Evolutionary conservation across 1,140 invertebrate genomes (phyloP), one percentile per base, ranked within the genome.

Genomic region (Mylabris phalerata): DNA sequence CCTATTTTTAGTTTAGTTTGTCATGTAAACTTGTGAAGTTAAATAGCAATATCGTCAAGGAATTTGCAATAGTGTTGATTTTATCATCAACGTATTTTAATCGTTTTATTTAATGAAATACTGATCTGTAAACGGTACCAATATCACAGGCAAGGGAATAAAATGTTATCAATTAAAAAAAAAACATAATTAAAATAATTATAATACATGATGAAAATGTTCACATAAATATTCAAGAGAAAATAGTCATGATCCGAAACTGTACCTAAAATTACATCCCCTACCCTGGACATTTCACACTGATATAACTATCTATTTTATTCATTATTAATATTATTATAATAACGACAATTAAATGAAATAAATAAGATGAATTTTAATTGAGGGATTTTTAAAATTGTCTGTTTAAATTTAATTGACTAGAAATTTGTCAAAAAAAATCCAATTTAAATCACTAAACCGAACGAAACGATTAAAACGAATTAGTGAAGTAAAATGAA

Each of bases 251-350:
- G 49, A 50, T 51, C 42, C 49, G 49, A 44, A 57, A 61, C 50
- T 10, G 39, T 13, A 55, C 40, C 57, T 59, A 59, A n/a, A 19
- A 59, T 51, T 50, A 50, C 49, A 62, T 64, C 66, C 64, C 66
- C 66, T 66, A 66, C 64, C 66, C 55, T 62, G 66, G 64, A 68
- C 62, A 68, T 58, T 64, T 68, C 55, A 64, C 62, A 64, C 57
- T 64, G 61, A 62, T 66, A 68, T 64, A 64, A 59, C 54, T 57
- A 61, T 43, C 48, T 65, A 65, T 60, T 11, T 56, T 47, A 5
- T 50, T 60, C 57, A 9, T 45, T 59, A 59, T 62, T 38, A 57
- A 4, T 43, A 54, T 43, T 49, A 55, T 42, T 48, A 55, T 55
- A 26, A 55, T 48, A 48, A 55, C 45, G 43, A 47, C 45, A 27